phyloP scores from a whole-genome alignment of 2,797 vertebrate genomes.

The Malacoctenus gilli region DNA sequence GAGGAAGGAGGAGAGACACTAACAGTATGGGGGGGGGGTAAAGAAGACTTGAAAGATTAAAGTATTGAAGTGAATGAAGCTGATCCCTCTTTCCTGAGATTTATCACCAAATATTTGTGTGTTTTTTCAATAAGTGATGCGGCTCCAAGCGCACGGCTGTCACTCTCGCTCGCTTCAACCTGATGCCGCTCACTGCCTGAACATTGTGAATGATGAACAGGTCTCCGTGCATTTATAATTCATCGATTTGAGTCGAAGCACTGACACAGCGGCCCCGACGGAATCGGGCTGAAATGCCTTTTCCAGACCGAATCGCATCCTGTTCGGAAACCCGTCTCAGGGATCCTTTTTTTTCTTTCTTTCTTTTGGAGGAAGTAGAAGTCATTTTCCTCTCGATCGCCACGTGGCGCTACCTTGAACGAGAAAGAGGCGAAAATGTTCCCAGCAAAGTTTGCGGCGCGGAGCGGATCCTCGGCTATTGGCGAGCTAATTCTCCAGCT shows the following conservation, averaged over 20 bases:
- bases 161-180: slow-evolving; percentile 31
- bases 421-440: not conserved
- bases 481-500: slow-evolving; percentile 67
- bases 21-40: not conserved
- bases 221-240: slow-evolving; percentile 62
- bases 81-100: no score
- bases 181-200: slow-evolving; percentile 37
- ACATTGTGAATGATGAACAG: slow-evolving; percentile 28
- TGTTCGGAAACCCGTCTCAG: slow-evolving; percentile 22
- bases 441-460: slow-evolving; percentile 18
- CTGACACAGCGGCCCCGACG: slow-evolving; percentile 33
- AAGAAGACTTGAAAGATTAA: no score
- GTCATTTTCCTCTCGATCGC: slow-evolving; percentile 32
- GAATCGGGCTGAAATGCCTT: slow-evolving; percentile 50
- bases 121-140: slow-evolving; percentile 4
- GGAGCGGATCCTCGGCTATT: slow-evolving; percentile 35
- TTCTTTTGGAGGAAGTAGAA: slow-evolving; percentile 34
- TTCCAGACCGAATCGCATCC: slow-evolving; percentile 44
- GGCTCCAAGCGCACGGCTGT: slow-evolving; percentile 7
- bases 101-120: no score
- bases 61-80: no score
- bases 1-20: slow-evolving; percentile 4
- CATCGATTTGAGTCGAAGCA: slow-evolving; percentile 47
- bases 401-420: not conserved
- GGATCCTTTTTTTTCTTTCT: no score